phyloP scores from a whole-genome alignment of 2,888 invertebrate genomes.

The Girardia tigrina region DNA sequence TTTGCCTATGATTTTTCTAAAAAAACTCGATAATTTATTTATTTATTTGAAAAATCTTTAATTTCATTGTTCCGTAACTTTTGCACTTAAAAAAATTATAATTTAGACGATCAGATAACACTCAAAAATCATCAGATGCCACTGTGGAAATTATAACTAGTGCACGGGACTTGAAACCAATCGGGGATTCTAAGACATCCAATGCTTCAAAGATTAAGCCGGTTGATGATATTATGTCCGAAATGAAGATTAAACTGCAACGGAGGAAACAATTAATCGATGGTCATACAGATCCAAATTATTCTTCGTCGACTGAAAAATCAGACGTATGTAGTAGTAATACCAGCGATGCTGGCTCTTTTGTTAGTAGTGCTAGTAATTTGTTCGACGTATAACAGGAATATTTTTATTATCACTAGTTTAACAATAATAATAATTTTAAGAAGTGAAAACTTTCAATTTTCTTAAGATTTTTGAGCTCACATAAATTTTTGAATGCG shows the following conservation, averaged over 20 bases:
- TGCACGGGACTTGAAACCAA: background rate
- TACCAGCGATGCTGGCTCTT: background rate
- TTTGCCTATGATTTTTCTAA: no score
- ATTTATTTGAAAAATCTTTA: no score
- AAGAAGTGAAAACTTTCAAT: no score
- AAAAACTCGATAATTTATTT: no score
- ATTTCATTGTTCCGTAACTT: no score
- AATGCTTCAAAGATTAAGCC: background rate
- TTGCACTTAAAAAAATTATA: no score
- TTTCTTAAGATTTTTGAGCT: no score
- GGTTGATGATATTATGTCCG: background rate
- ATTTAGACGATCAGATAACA: no score
- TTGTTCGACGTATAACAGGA: no score
- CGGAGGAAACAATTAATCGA: background rate
- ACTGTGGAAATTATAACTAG: background rate
- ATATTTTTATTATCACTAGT: no score
- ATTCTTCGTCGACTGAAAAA: background rate
- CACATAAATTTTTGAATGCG: no score
- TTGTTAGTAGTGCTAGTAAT: background rate
- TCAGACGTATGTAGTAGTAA: background rate
- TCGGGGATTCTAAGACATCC: background rate
- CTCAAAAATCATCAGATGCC: background rate
- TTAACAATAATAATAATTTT: no score
- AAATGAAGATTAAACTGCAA: background rate
- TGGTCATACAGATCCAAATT: background rate